Conservation (phyloP, 1,140 invertebrate genomes). For the Drosophila ogumai region DNA sequence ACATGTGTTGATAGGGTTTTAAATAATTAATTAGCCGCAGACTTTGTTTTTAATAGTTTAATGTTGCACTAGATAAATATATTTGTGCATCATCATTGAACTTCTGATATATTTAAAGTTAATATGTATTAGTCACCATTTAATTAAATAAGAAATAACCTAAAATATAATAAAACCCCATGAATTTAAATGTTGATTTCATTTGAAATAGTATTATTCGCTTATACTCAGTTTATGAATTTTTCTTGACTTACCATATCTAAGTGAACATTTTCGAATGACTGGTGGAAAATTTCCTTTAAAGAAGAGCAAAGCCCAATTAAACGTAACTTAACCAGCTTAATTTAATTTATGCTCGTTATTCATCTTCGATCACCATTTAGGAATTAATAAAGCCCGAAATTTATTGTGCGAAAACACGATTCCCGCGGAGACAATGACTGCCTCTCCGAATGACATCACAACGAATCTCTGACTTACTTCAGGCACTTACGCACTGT, state of each 20-base stretch:
- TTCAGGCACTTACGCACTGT: constrained; percentile 36
- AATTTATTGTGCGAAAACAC: constrained; percentile 48
- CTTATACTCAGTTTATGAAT: background rate
- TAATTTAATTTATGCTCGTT: constrained; percentile 27
- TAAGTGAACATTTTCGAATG: background rate
- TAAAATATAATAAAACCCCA: background rate
- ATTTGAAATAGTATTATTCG: background rate
- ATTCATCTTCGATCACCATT: constrained; percentile 35
- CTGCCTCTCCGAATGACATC: constrained; percentile 36
- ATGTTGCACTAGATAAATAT: background rate
- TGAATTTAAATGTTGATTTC: background rate
- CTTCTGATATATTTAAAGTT: background rate
- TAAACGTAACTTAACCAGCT: constrained; percentile 25
- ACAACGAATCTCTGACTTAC: constrained; percentile 26
- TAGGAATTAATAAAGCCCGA: constrained; percentile 21
- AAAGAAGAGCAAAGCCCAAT: background rate
- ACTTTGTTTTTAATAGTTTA: background rate
- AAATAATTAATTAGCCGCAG: constrained; percentile 5
- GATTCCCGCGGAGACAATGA: constrained; percentile 36
- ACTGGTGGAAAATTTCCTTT: constrained; percentile 8
- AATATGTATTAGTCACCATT: too few relatives aligned
- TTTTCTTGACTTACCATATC: background rate
- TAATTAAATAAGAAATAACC: background rate
- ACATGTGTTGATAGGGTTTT: background rate
- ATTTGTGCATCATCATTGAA: background rate